Conservation (phyloP, 2,113 vertebrate genomes). For the Panthera uncia region DNA sequence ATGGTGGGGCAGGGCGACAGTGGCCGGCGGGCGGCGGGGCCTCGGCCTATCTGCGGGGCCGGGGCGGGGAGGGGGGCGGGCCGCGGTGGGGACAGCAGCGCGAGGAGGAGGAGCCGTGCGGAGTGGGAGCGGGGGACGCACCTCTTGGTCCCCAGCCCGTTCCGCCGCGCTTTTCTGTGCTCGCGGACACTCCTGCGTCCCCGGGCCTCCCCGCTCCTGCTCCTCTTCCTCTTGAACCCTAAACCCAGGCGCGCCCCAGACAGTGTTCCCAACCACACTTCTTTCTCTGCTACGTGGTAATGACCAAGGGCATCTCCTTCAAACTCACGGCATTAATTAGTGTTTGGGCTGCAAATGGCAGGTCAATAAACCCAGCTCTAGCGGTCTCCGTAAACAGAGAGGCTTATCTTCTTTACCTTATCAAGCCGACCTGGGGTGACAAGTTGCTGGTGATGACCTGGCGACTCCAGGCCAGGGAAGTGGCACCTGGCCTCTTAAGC, state of each 20-base stretch:
- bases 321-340: too few species aligned
- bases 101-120: neutral
- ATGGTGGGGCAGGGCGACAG: slow-evolving; percentile 68
- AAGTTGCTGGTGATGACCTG: neutral
- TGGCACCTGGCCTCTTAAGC: neutral
- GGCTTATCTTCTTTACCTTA: neutral
- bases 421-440: neutral
- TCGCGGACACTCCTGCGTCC: rapidly evolving
- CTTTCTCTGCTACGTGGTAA: neutral
- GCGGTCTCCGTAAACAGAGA: neutral
- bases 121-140: rapidly evolving
- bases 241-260: neutral
- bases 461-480: rapidly evolving
- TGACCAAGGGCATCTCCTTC: neutral
- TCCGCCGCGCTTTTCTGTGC: rapidly evolving
- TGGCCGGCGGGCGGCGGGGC: too few species aligned
- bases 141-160: too few species aligned
- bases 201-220: neutral
- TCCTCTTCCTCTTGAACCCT: neutral
- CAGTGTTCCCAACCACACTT: neutral
- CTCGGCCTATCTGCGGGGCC: neutral
- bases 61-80: neutral
- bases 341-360: neutral
- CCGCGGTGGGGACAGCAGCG: rapidly evolving
- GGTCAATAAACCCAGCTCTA: neutral